Conservation (phyloP, 2,113 vertebrate species). For the Lampris megalopsis region DNA sequence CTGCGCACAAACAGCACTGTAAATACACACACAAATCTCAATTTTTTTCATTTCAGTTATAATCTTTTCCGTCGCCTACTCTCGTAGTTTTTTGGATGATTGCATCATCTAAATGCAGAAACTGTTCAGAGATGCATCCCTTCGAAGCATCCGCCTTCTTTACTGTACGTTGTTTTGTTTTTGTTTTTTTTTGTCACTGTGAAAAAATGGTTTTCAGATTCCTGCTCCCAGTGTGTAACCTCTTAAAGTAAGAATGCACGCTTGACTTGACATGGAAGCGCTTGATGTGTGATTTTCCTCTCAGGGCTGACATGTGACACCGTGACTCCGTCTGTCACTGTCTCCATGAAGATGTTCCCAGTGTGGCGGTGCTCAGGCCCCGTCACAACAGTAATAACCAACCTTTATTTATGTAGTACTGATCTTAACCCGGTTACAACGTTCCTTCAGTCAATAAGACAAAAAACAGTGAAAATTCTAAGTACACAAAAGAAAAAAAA, state of each 20-base stretch:
- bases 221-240: background rate
- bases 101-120: constrained; percentile 35
- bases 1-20: constrained; percentile 1
- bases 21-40: background rate
- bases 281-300: constrained; percentile 34
- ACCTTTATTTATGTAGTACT: too few species aligned
- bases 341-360: background rate
- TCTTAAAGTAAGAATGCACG: constrained; percentile 1
- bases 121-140: constrained; percentile 18
- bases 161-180: constrained; percentile 1
- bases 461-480: too few species aligned
- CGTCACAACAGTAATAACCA: background rate
- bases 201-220: too few species aligned
- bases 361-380: constrained; percentile 21
- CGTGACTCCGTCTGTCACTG: too few species aligned
- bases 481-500: too few species aligned
- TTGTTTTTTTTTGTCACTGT: too few species aligned
- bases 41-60: background rate
- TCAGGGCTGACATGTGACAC: background rate
- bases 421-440: too few species aligned
- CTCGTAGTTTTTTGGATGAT: constrained; percentile 22
- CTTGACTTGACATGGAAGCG: constrained; percentile 28
- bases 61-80: constrained; percentile 12
- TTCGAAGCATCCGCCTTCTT: too few species aligned
- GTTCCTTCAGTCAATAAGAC: too few species aligned